Evolutionary conservation across 2,113 vertebrate genomes (phyloP).

Genomic region (Cranoglanis bouderius): DNA sequence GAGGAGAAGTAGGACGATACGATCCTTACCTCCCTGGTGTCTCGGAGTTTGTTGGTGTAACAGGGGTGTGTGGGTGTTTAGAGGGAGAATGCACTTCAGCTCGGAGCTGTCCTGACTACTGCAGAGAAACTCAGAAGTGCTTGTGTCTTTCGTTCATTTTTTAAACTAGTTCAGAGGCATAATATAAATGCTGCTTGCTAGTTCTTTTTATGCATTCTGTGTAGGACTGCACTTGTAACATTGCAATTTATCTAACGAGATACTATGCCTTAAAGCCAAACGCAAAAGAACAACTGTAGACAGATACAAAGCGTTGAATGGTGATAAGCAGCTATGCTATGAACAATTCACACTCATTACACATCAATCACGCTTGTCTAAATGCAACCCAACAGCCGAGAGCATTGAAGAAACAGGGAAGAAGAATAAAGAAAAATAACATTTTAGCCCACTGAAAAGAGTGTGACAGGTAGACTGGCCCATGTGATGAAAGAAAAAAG

Average conservation of each 20-base stretch:
- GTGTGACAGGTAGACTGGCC: not conserved
- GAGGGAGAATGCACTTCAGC: not conserved
- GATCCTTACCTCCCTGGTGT: slow-evolving; percentile 22
- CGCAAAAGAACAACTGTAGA: not conserved
- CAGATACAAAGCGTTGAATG: not conserved
- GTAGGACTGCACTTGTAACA: not conserved
- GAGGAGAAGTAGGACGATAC: slow-evolving; percentile 20
- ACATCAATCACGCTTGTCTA: not conserved
- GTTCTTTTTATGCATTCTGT: not conserved
- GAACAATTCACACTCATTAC: not conserved
- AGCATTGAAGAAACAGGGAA: not conserved
- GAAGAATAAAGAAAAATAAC: not conserved
- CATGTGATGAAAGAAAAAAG: not conserved
- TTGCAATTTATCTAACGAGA: not conserved
- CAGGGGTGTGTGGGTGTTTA: slow-evolving; percentile 12
- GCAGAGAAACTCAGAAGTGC: not conserved
- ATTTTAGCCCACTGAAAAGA: too few species aligned
- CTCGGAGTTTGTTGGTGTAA: not conserved
- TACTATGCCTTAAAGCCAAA: not conserved
- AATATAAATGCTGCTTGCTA: not conserved
- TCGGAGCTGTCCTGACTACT: not conserved
- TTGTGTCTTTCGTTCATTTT: too few species aligned
- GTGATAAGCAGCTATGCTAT: not conserved
- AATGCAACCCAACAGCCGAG: not conserved
- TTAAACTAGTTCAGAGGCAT: not conserved